A percentile compares a stretch with the other conserved stretches of the same genome.
Conservation (phyloP, 92 coral and sea anemone genomes). For the Blastomussa wellsi region DNA sequence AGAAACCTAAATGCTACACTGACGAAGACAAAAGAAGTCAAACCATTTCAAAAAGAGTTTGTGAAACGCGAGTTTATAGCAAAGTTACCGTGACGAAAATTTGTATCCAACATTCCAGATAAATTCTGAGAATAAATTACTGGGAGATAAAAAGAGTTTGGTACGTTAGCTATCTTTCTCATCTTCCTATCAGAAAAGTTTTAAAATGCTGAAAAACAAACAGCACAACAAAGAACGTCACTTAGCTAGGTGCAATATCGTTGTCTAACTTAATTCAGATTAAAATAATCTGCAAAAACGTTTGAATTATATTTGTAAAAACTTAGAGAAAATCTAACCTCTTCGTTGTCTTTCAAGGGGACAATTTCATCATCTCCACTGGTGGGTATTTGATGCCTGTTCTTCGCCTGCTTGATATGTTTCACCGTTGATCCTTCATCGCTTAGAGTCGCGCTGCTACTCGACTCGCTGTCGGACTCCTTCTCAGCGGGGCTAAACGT, state of each 20-base stretch:
- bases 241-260: not conserved
- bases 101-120: no score
- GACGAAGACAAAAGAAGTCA: no score
- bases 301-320: not conserved
- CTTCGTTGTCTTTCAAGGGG: slow-evolving; percentile 14
- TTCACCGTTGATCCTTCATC: slow-evolving; percentile 51
- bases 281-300: not conserved
- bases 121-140: not conserved
- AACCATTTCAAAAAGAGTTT: no score
- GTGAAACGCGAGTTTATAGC: no score
- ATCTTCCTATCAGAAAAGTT: not conserved
- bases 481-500: slow-evolving; percentile 40
- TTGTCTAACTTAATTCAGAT: not conserved
- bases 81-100: no score
- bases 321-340: not conserved
- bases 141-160: not conserved
- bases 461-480: slow-evolving; percentile 31
- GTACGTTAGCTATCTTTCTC: not conserved
- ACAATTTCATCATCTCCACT: slow-evolving; percentile 31
- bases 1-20: no score
- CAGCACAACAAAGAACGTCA: not conserved
- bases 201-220: not conserved
- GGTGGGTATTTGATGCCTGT: slow-evolving; percentile 57
- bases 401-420: slow-evolving; percentile 44
- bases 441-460: slow-evolving; percentile 21